phyloP scores from a whole-genome alignment of 2,113 vertebrate species.

The Lota lota region DNA sequence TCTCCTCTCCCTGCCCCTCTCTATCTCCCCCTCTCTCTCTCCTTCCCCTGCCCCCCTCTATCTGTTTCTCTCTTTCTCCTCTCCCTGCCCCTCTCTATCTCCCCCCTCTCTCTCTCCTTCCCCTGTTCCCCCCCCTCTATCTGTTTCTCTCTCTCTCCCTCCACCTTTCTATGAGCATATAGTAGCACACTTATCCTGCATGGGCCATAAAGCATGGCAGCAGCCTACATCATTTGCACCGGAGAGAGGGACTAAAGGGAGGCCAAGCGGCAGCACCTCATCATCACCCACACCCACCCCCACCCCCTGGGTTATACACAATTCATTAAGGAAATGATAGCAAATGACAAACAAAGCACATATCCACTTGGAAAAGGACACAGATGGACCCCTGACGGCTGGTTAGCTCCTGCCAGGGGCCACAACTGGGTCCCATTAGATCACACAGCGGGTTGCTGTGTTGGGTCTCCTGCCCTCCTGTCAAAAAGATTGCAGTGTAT shows the following conservation, averaged over 20 bases:
- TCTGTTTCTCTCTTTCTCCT: not conserved
- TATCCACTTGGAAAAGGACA: conserved; percentile 39
- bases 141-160: not conserved
- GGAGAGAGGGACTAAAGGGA: conserved; percentile 16
- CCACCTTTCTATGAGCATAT: not conserved
- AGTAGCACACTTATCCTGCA: conserved; percentile 43
- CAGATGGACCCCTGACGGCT: conserved; percentile 32
- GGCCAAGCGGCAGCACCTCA: conserved; percentile 6
- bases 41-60: not conserved
- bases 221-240: conserved; percentile 29
- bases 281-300: not conserved
- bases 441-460: too few relatives aligned
- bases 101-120: not conserved
- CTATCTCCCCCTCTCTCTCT: too few relatives aligned
- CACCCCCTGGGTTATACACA: conserved; percentile 4
- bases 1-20: not conserved
- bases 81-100: not conserved
- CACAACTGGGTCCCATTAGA: too few relatives aligned
- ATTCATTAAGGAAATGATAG: conserved; percentile 24
- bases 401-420: conserved; percentile 20
- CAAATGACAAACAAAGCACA: conserved; percentile 34
- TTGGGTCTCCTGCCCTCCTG: too few relatives aligned
- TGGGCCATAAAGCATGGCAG: conserved; percentile 45
- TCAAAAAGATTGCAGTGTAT: too few relatives aligned
- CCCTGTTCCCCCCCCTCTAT: not conserved